phyloP scores from a whole-genome alignment of 2,113 vertebrate genomes.

The Lophura nycthemera region DNA sequence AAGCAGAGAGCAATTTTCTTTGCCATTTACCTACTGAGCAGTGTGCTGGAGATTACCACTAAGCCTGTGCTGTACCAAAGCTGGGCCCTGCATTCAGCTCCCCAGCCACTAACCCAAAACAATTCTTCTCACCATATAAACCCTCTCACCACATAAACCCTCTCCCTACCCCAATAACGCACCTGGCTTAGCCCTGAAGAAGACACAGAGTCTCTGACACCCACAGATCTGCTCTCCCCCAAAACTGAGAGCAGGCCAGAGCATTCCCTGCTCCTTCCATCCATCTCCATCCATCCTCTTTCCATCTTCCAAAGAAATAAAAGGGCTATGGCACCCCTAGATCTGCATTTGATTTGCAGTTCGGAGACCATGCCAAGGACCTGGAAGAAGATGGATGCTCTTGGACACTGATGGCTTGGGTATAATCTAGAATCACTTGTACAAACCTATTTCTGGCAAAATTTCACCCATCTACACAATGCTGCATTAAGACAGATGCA shows the following conservation, averaged over 20 bases:
- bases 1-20: background rate
- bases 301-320: background rate
- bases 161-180: background rate
- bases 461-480: background rate
- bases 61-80: rapidly evolving
- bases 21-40: background rate
- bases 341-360: background rate
- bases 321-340: background rate
- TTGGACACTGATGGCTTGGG: background rate
- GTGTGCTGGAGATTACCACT: background rate
- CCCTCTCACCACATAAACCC: background rate
- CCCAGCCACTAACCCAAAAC: background rate
- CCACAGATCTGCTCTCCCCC: background rate
- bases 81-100: background rate
- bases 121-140: background rate
- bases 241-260: background rate
- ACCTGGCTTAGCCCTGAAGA: background rate
- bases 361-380: background rate
- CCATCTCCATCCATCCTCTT: background rate
- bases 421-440: background rate
- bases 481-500: background rate
- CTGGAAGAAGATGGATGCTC: background rate
- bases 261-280: background rate
- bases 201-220: background rate
- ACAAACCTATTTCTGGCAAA: background rate